Evolutionary conservation across 2,113 vertebrate species (phyloP), one percentile per base, ranked within the genome.

Genomic region (Galbula dea): DNA sequence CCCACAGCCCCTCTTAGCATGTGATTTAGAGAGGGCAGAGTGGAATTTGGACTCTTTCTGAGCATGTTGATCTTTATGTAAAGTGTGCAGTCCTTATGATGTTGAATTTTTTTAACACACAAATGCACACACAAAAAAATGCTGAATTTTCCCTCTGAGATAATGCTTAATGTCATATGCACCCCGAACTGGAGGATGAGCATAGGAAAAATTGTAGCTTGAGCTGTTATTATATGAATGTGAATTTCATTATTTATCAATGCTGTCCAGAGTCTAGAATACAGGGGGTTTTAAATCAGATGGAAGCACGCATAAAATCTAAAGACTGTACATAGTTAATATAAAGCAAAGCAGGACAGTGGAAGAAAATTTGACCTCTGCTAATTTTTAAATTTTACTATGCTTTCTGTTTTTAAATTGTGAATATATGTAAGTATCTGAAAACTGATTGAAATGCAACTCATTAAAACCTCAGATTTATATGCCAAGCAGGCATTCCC

Each of bases 341-440:
- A 30, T 10, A 78, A 79, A 57, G 29, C n/a, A 91, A 81, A 80
- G n/a, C 30, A 37, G 48, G 13, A 24, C 22, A 37, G 19, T 15
- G 7, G 62, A 19, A 68, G 24, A 45, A 32, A 73, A 36, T 24
- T 29, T 80, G 37, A 49, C 57, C n/a, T 36, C 34, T 32, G 11
- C 24, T 76, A 30, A 48, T 75, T 37, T 16, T 83, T 81, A 84
- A 5, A 24, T 68, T 86, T 66, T 76, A 19, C 73, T 80, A 77
- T 81, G 48, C 16, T 71, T 22, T 41, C 7, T 5, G 4, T 79
- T 87, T 84, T 80, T 75, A 58, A 69, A 77, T 68, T 36, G 37
- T 4, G 2, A n/a, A 46, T 34, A 2, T 4, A 4, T 34, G 22
- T n/a, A 45, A 57, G 30, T 29, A 37, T 48, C 45, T 2, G 2